Evolutionary conservation across 2,797 vertebrate genomes (phyloP).

Genomic region (Enteromius afrohamiltoni): DNA sequence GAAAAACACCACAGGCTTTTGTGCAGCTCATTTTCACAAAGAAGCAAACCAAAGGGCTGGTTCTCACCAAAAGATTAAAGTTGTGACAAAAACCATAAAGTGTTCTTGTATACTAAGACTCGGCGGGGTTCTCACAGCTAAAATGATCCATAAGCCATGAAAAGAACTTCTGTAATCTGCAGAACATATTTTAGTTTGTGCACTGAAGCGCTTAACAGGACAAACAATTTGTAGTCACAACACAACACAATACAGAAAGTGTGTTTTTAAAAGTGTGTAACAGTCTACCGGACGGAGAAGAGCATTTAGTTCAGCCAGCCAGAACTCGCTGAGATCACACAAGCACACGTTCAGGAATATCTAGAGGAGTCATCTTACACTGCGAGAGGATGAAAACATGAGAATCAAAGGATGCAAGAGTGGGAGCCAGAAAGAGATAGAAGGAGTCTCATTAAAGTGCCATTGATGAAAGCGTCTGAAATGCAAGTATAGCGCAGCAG

Average conservation of each 20-base stretch:
- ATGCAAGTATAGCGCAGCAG: slow-evolving; percentile 36
- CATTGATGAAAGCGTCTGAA: slow-evolving; percentile 50
- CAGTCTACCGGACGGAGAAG: slow-evolving; percentile 23
- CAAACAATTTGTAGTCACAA: not conserved
- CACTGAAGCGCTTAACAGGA: not conserved
- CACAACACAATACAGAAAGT: not conserved
- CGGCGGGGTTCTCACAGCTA: not conserved
- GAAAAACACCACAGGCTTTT: slow-evolving; percentile 7
- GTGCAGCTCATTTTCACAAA: slow-evolving; percentile 10
- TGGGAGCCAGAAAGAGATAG: slow-evolving; percentile 22
- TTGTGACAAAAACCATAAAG: not conserved
- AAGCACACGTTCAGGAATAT: not conserved
- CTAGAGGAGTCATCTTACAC: slow-evolving; percentile 20
- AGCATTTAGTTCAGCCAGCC: slow-evolving; percentile 11
- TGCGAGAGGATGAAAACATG: slow-evolving; percentile 25
- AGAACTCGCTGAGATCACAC: slow-evolving; percentile 18
- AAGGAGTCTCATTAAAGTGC: slow-evolving; percentile 38
- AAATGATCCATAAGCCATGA: not conserved
- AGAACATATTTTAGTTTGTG: not conserved
- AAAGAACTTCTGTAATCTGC: not conserved
- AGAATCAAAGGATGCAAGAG: slow-evolving; percentile 42
- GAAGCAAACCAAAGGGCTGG: not conserved
- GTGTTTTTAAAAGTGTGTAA: not conserved
- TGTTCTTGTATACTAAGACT: not conserved
- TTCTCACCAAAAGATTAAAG: slow-evolving; percentile 23